Evolutionary conservation across 2,888 invertebrate genomes (phyloP), one percentile per base, ranked within the genome.

Genomic region (Micoletzkya japonica): DNA sequence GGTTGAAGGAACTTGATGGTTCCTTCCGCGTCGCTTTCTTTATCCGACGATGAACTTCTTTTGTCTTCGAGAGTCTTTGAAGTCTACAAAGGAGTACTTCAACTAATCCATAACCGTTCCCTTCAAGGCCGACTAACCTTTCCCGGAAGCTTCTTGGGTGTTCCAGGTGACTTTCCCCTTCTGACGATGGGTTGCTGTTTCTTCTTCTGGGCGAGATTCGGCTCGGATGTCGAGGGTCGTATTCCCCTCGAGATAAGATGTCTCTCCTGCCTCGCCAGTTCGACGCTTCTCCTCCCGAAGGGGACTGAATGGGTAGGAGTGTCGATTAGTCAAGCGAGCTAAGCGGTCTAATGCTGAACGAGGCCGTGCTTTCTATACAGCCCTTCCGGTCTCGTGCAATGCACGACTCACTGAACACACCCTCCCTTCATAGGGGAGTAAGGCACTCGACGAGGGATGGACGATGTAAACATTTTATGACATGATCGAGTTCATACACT

Each of bases 21-120:
- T n/a, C 74, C 74, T 63, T 76, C 76, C 26, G 70, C 73, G 57
- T 74, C 76, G 59, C 72, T 72, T 28, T 76, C 76, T 59, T 76
- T 52, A 32, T 66, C 64, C 7, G 64, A 66, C 10, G 64, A 66
- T 1, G 64, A 66, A 1, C 37, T 37, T 2, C 64, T 34, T 50
- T 66, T 66, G 54, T 66, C 64, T 26, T 66, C 64, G 50, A 66
- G 54, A 2, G 64, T 66, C n/a, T 66, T 66, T 37, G 64, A 66
- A n/a, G 14, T 36, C 64, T 66, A 50, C 50, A 3, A 50, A 24
- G 17, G n/a, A 3, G 4, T n/a, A 14, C 50, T 6, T 4, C 17
- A 4, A 50, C 17, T 50, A 14, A 4, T 24, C 50, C 4, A 6
- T 14, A 24, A 4, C 24, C 20, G 4, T 3, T 50, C n/a, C 50